Evolutionary conservation across 92 coral and sea anemone species (phyloP).

Genomic region (Metridium senile): DNA sequence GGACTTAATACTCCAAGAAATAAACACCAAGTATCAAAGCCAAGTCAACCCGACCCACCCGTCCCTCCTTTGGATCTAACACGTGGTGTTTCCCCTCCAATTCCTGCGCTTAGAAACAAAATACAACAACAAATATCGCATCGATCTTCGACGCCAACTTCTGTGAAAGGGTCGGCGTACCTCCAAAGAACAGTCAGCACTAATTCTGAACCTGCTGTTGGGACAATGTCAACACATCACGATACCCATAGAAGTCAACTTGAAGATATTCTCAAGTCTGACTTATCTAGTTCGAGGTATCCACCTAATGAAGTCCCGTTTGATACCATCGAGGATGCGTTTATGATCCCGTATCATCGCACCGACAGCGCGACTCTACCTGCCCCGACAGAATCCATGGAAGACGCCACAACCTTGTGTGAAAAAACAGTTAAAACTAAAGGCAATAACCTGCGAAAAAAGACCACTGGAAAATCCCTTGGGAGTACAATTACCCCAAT

Average conservation of each 20-base stretch:
- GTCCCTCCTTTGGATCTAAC: slow-evolving; percentile 61
- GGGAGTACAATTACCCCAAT: slow-evolving; percentile 20
- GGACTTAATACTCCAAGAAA: slow-evolving; percentile 10
- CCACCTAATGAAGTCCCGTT: slow-evolving; percentile 22
- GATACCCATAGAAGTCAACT: slow-evolving; percentile 22
- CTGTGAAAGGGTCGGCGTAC: slow-evolving; percentile 11
- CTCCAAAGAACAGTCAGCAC: slow-evolving; percentile 53
- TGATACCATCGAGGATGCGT: slow-evolving; percentile 61
- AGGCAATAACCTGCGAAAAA: slow-evolving; percentile 25
- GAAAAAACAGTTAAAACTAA: slow-evolving; percentile 13
- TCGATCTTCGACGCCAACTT: slow-evolving; percentile 30
- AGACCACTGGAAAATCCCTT: slow-evolving; percentile 6
- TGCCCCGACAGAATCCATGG: slow-evolving; percentile 59
- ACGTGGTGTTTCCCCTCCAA: slow-evolving; percentile 66
- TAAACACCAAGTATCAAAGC: slow-evolving; percentile 7
- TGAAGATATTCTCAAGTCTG: background rate
- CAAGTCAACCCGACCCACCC: slow-evolving; percentile 18
- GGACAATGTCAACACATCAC: slow-evolving; percentile 34
- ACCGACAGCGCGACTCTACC: slow-evolving; percentile 87
- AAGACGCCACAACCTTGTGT: background rate
- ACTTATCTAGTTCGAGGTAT: slow-evolving; percentile 12
- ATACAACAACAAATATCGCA: slow-evolving; percentile 5
- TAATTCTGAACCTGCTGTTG: slow-evolving; percentile 49
- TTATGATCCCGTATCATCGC: slow-evolving; percentile 79
- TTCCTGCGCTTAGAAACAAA: slow-evolving; percentile 49